These are phyloP conservation scores for Pelochelys cantorii DNA, from an alignment of 2,797 vertebrate species.

Conservation along the genomic window DNA sequence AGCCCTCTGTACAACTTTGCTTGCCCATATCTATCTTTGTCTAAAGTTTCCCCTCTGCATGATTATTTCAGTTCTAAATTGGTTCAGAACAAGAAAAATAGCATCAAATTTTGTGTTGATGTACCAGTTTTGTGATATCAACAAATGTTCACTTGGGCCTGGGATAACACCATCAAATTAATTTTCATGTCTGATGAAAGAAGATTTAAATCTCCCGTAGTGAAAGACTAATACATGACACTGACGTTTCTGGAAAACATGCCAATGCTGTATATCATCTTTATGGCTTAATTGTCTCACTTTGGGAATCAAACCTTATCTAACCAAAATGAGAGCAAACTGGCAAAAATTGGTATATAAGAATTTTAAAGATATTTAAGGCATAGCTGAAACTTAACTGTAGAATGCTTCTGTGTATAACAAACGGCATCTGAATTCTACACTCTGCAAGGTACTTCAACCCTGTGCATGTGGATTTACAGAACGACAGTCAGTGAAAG, in stretches of 20 bases:
- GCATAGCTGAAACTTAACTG: constrained; percentile 17
- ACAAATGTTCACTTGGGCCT: not conserved
- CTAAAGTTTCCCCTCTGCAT: not conserved
- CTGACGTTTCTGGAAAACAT: not conserved
- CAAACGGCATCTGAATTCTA: constrained; percentile 1
- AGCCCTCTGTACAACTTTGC: not conserved
- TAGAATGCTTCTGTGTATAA: constrained; percentile 25
- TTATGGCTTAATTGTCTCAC: not conserved
- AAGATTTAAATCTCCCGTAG: not conserved
- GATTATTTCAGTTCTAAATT: not conserved
- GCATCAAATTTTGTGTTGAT: not conserved
- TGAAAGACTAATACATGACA: not conserved
- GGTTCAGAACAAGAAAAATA: not conserved
- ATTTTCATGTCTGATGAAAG: constrained; percentile 22
- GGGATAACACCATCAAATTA: not conserved
- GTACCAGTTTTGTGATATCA: not conserved
- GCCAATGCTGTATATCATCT: fast-evolving
- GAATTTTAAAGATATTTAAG: constrained; percentile 16
- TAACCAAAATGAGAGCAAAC: constrained; percentile 46
- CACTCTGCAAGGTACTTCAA: not conserved
- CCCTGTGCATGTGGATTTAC: constrained; percentile 33
- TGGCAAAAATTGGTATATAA: not conserved
- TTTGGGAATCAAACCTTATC: not conserved
- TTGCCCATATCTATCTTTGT: constrained; percentile 2
- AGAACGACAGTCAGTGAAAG: constrained; percentile 51